A percentile compares a stretch with the other conserved stretches of the same genome.
Conservation (phyloP, 2,113 vertebrate species). For the Rhipidura dahli region DNA sequence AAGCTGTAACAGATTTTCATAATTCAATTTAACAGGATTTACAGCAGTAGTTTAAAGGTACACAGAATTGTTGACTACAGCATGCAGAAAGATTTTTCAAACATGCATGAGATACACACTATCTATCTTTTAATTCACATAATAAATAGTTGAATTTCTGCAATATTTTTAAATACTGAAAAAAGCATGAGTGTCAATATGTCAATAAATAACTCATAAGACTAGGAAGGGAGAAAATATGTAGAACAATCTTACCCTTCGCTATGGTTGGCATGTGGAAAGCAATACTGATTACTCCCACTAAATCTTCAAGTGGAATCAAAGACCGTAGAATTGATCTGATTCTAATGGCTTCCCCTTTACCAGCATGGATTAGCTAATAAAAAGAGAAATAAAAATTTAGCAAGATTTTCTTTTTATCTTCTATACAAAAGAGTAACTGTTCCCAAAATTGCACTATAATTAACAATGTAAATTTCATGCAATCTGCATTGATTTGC, state of each 20-base stretch:
- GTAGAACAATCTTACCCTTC: conserved; percentile 78
- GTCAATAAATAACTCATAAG: not conserved
- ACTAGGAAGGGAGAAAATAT: not conserved
- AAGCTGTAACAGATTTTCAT: not conserved
- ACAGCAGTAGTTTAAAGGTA: not conserved
- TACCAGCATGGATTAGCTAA: conserved; percentile 92
- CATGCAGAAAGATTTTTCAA: not conserved
- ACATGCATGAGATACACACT: not conserved
- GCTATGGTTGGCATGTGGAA: conserved; percentile 92
- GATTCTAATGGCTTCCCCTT: conserved; percentile 95
- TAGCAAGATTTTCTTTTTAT: not conserved
- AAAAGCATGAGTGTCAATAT: not conserved
- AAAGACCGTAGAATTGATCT: conserved; percentile 93
- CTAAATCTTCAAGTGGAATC: conserved; percentile 91
- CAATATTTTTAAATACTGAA: not conserved
- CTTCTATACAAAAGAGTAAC: not conserved
- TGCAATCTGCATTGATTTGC: not conserved
- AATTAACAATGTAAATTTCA: not conserved
- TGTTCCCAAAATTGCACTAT: not conserved
- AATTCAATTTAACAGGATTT: not conserved
- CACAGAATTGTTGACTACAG: not conserved
- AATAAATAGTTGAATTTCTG: not conserved
- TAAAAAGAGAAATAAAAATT: not conserved
- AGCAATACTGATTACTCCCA: conserved; percentile 93
- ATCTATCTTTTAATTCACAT: not conserved